A percentile compares a stretch with the other conserved stretches of the same genome.
Conservation (phyloP, 1,140 invertebrate genomes). For the Tetragonula clypearis region DNA sequence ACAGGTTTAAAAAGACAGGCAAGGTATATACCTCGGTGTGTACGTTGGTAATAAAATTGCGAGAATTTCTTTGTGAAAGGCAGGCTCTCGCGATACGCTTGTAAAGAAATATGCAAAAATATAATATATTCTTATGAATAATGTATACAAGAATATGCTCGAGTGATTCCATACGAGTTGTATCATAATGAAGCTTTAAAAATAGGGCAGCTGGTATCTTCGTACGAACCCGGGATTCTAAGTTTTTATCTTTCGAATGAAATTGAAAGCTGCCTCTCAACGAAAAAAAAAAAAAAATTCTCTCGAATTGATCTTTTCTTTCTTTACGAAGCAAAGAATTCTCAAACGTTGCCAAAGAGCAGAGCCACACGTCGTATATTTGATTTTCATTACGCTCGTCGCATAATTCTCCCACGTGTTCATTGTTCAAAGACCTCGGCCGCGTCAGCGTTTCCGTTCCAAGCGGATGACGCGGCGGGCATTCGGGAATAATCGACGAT, state of each 20-base stretch:
- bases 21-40: background rate
- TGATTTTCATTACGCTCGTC: background rate
- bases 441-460: constrained; percentile 6
- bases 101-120: constrained; percentile 14
- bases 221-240: background rate
- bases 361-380: background rate
- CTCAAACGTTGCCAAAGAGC: background rate
- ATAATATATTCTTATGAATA: constrained; percentile 36
- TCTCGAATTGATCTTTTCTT: background rate
- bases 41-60: background rate
- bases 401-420: background rate
- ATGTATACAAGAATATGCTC: constrained; percentile 20
- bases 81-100: background rate
- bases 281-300: no score
- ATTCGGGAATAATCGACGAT: constrained; percentile 12
- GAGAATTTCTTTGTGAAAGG: background rate
- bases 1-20: background rate
- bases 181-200: constrained; percentile 2
- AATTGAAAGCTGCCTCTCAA: background rate
- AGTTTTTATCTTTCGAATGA: no score
- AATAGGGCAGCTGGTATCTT: background rate
- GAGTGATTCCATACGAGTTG: constrained; percentile 16
- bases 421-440: background rate
- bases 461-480: background rate
- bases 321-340: background rate